Base-by-base conservation (phyloP, 2,888 invertebrate species). In the Petrolisthes cinctipes region DNA sequence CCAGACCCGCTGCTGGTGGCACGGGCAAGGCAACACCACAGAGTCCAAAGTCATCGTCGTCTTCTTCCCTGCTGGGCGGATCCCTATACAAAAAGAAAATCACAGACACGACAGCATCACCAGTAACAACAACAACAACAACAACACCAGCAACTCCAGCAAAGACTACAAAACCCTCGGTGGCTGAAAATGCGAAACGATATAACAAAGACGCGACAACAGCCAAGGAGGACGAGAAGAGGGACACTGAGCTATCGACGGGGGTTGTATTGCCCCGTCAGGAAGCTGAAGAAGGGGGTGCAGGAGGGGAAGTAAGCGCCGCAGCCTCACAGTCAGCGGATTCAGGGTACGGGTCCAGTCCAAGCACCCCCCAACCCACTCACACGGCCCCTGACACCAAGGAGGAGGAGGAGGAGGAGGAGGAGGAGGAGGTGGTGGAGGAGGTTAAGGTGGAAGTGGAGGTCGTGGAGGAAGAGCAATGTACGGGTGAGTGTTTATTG, bases 261-360 rank as follows among this genome's bases (percentile, higher is more conserved):
- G 37, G 37, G 37, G 37, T 20, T 23, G 68, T 57, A 86, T 54
- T 37, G 9, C 57, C 53, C 11, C 73, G 51, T 68, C 53, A 61
- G 37, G 9, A 37, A 37, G 57, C 5, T 20, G 80, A 20, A 17
- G 61, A 75, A 5, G 53, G 53, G 17, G 83, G 56, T 20, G 61
- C 73, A 61, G 85, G 76, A 5, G 86, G 57, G 68, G 84, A 83
- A 61, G 68, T 89, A 23, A 86, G 82, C 56, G 85, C 86, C 14
- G 84, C 79, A 56, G 85, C 86, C 14, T 89, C 82, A 37, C 88
- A 90, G 66, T 90, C 90, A 53, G 89, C 90, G n/a, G 90, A 90
- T 66, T 90, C 90, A 14, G 90, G 89, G 20, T 90, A 90, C 68
- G 90, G 90, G 6, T 90, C 90, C 7, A 87, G 90, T 53, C 90